Conservation (phyloP, 2,113 vertebrate genomes). For the Rynchops niger region DNA sequence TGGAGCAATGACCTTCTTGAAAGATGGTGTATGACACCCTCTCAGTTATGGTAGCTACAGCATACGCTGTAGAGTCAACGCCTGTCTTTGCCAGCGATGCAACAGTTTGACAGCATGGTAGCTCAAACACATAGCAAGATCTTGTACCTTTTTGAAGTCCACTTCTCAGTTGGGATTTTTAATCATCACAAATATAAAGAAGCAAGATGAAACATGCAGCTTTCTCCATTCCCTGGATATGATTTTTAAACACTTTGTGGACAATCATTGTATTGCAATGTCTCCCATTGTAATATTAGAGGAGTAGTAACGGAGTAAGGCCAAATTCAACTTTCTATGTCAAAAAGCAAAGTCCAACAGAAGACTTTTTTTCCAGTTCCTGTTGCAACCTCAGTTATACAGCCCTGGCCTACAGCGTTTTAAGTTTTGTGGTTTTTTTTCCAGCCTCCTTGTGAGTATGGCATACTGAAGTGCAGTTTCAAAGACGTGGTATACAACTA, state of each 20-base stretch:
- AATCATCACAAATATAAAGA: not conserved
- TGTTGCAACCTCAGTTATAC: not conserved
- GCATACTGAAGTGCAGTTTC: not conserved
- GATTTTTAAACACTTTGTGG: not conserved
- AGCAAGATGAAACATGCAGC: not conserved
- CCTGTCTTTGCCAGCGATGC: not conserved
- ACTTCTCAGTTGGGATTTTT: not conserved
- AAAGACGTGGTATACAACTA: not conserved
- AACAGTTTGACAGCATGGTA: not conserved
- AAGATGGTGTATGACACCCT: not conserved
- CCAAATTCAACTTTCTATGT: not conserved
- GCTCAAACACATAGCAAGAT: not conserved
- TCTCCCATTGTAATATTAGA: not conserved
- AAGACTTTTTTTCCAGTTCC: not conserved
- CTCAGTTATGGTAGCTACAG: too few relatives aligned
- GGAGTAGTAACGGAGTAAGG: rapidly evolving
- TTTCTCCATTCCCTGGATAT: not conserved
- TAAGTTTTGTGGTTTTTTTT: not conserved
- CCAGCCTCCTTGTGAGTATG: not conserved
- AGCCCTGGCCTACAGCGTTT: not conserved
- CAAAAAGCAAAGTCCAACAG: not conserved
- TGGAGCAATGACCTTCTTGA: not conserved
- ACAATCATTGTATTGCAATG: not conserved
- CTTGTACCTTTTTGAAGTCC: not conserved
- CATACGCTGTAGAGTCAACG: too few relatives aligned